Evolutionary conservation across 2,888 invertebrate species (phyloP).

Genomic region (Prosapia bicincta): DNA sequence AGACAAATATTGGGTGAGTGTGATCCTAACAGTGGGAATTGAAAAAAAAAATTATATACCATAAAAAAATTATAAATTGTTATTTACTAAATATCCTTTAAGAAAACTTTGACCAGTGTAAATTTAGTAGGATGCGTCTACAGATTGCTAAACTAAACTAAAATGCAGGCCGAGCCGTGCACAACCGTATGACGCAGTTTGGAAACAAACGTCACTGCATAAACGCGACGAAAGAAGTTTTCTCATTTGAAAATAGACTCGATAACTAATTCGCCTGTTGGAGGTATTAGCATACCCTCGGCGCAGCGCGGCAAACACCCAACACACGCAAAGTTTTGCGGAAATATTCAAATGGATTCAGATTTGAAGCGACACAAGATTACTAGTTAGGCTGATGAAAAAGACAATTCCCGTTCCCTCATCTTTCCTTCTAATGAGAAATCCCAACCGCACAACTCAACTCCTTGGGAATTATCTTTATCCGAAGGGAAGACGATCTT

Average conservation of each 20-base stretch:
- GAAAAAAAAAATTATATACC: too few species aligned
- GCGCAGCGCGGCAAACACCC: background rate
- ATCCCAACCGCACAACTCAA: background rate
- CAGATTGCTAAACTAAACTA: too few species aligned
- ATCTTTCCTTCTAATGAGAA: background rate
- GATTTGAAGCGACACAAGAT: constrained; percentile 11
- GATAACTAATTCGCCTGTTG: background rate
- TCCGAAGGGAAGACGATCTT: background rate
- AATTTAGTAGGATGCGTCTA: too few species aligned
- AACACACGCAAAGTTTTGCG: background rate
- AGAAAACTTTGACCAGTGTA: too few species aligned
- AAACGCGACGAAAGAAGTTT: background rate
- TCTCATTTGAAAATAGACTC: background rate
- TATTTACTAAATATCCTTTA: too few species aligned
- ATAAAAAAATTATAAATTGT: too few species aligned
- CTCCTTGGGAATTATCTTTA: background rate
- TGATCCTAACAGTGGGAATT: too few species aligned
- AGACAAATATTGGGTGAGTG: too few species aligned
- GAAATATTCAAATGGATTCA: constrained; percentile 27
- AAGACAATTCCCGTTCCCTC: background rate
- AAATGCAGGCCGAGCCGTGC: too few species aligned
- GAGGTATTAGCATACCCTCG: background rate
- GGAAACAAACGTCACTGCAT: background rate
- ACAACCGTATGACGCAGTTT: too few species aligned
- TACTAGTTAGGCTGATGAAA: constrained; percentile 6